Evolutionary conservation across 2,888 invertebrate genomes (phyloP).

Genomic region (Hololepta plana): DNA sequence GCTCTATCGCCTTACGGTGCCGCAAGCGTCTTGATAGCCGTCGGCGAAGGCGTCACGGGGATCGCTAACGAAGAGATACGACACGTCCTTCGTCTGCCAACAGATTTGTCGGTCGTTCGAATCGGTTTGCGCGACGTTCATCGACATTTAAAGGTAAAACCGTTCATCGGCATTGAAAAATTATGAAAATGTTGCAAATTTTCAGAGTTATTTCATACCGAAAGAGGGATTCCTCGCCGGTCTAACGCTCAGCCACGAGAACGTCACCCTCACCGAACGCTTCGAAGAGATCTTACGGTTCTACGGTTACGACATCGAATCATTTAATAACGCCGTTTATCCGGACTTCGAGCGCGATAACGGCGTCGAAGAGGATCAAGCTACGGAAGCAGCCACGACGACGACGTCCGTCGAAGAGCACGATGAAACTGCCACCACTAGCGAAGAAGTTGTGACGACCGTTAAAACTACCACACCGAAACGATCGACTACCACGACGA

Average conservation of each 20-base stretch:
- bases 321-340: slow-evolving; percentile 23
- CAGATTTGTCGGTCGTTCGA: slow-evolving; percentile 52
- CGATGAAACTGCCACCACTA: slow-evolving; percentile 7
- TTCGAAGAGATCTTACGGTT: slow-evolving; percentile 57
- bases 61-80: slow-evolving; percentile 54
- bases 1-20: slow-evolving; percentile 74
- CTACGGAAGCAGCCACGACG: slow-evolving; percentile 4
- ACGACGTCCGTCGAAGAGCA: slow-evolving; percentile 4
- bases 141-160: slow-evolving; percentile 51
- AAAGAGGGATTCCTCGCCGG: slow-evolving; percentile 70
- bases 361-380: slow-evolving; percentile 12
- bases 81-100: slow-evolving; percentile 49
- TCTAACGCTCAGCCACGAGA: slow-evolving; percentile 58
- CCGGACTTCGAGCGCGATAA: slow-evolving; percentile 13
- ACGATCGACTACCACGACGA: slow-evolving; percentile 2
- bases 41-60: slow-evolving; percentile 62
- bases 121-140: slow-evolving; percentile 71
- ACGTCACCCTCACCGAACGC: slow-evolving; percentile 53
- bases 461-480: too few species aligned
- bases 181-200: slow-evolving; percentile 8
- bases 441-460: slow-evolving; percentile 5
- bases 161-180: neutral
- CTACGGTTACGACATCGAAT: slow-evolving; percentile 62
- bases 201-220: slow-evolving; percentile 66
- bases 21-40: slow-evolving; percentile 58